phyloP scores from a whole-genome alignment of 2,797 vertebrate genomes.

The Enteromius thamalakanensis region DNA sequence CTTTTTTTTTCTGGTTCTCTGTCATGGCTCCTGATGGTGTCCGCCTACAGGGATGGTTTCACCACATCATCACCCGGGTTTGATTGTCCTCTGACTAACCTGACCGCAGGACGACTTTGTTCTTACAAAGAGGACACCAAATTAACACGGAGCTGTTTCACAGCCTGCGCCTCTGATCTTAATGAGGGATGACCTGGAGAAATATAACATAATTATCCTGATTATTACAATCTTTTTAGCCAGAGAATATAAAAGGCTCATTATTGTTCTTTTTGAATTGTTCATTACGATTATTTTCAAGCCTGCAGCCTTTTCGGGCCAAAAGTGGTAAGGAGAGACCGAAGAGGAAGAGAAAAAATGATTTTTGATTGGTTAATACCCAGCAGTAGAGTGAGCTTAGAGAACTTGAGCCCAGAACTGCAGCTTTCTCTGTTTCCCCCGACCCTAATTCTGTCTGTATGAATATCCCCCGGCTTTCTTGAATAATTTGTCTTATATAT shows the following conservation, averaged over 20 bases:
- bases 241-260: constrained; percentile 70
- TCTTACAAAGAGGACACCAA: constrained; percentile 68
- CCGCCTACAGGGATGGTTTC: constrained; percentile 61
- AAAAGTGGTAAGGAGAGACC: constrained; percentile 55
- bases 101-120: constrained; percentile 70
- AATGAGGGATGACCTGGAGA: constrained; percentile 72
- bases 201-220: constrained; percentile 70
- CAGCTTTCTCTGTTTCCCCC: constrained; percentile 15
- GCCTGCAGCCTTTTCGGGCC: constrained; percentile 65
- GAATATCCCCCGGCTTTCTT: constrained; percentile 54
- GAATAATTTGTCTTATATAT: constrained; percentile 33
- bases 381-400: constrained; percentile 50
- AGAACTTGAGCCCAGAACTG: constrained; percentile 37
- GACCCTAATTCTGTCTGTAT: constrained; percentile 19
- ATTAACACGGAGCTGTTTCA: constrained; percentile 64
- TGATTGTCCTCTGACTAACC: constrained; percentile 70
- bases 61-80: constrained; percentile 55
- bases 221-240: constrained; percentile 69
- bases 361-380: constrained; percentile 60
- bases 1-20: constrained; percentile 54
- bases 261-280: constrained; percentile 72
- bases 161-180: constrained; percentile 63
- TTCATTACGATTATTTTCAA: constrained; percentile 70
- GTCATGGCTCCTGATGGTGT: constrained; percentile 54
- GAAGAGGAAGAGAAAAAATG: constrained; percentile 28